Evolutionary conservation across 2,113 vertebrate species (phyloP).

Genomic region (Fulmarus glacialis): DNA sequence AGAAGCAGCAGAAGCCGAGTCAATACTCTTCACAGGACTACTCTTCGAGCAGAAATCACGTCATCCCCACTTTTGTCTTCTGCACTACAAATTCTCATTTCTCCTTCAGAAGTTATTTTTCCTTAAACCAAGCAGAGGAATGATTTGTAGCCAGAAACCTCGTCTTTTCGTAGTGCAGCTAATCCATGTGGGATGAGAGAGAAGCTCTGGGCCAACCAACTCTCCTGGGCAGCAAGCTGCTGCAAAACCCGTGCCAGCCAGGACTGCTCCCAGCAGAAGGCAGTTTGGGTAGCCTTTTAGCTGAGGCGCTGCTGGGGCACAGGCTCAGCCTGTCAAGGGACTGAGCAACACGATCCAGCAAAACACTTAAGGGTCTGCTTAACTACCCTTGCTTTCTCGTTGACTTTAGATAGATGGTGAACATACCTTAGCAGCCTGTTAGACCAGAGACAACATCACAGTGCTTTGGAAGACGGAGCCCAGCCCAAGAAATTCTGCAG

Average conservation of each 20-base stretch:
- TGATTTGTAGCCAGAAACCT: background rate
- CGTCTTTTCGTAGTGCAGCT: background rate
- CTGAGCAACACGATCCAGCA: background rate
- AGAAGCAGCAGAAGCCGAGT: background rate
- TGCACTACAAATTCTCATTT: background rate
- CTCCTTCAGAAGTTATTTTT: background rate
- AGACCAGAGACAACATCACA: background rate
- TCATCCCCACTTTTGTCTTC: background rate
- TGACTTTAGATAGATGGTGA: background rate
- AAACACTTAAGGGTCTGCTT: background rate
- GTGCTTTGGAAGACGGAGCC: background rate
- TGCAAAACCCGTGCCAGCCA: background rate
- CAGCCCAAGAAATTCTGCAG: background rate
- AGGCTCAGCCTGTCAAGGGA: background rate
- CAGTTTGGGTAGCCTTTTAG: background rate
- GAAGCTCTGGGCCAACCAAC: background rate
- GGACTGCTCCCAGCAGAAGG: background rate
- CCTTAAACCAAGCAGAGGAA: background rate
- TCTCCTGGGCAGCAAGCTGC: background rate
- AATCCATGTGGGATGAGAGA: background rate
- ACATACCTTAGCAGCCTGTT: background rate
- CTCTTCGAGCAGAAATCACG: background rate
- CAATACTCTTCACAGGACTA: background rate
- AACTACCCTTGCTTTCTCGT: background rate
- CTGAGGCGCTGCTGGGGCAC: background rate